Base-by-base conservation (phyloP, 1,140 invertebrate species). In the Brachionus calyciflorus region DNA sequence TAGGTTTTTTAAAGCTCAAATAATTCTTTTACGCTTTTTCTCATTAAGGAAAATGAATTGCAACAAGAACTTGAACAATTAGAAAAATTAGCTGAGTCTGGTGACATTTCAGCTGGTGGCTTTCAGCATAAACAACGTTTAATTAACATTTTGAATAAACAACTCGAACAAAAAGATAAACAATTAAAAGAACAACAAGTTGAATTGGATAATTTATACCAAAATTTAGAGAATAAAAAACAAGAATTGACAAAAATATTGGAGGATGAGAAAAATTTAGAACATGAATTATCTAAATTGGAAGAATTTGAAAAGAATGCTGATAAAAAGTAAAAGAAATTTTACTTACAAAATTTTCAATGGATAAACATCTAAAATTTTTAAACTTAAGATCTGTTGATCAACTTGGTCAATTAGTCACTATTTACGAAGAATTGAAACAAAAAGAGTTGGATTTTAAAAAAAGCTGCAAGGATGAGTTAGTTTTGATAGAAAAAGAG, bases 371-470 rank as follows among this genome's bases (percentile, higher is more conserved):
- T 30, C 30, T 57, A 12, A 57, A 30, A 12, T 24, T 4, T 26
- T 1, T 26, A 26, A 53, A 4, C 19, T 4, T 24, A 24, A 60
- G 55, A 40, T 82, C 87, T 40, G 78, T 91, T n/a, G 84, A 88
- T 78, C 88, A 88, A 79, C 83, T 92, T 19, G 87, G 90, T 79
- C 84, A 87, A 49, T 82, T 92, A 78, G 86, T 93, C 9, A 85
- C 87, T 4, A 84, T 90, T 78, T 89, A 91, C 81, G 91, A 93
- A 79, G 88, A 87, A 79, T 82, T 93, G 9, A 91, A 90, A 81
- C 86, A 88, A 76, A 88, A 91, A 81, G 91, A 93, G 80, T 84
- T 86, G 14, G 87, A 89, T 79, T 93, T 92, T 80, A 89, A 89
- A 77, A 89, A 91, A 76, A 88, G 90, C 77, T 93, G 92, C 80